Conservation (phyloP, 2,113 vertebrate genomes). For the Podocnemis expansa region DNA sequence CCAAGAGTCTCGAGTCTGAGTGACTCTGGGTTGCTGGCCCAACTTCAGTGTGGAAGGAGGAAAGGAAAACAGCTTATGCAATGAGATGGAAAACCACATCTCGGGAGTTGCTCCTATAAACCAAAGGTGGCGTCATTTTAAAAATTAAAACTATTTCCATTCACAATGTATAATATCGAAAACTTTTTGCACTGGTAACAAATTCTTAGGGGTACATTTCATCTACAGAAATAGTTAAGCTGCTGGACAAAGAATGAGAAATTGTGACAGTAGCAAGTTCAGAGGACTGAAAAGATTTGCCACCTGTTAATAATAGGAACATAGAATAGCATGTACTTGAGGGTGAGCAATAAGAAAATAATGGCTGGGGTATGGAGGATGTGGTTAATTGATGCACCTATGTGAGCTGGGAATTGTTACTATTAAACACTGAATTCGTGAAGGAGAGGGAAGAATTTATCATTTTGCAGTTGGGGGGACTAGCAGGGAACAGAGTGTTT, state of each 20-base stretch:
- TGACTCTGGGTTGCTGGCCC: slow-evolving; percentile 4
- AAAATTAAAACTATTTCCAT: background rate
- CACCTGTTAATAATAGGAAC: background rate
- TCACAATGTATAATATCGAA: background rate
- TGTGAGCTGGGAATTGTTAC: background rate
- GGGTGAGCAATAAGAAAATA: background rate
- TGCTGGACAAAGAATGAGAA: background rate
- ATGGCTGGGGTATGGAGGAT: background rate
- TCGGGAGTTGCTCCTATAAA: slow-evolving; percentile 25
- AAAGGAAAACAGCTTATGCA: slow-evolving; percentile 46
- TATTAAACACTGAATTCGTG: rapidly evolving
- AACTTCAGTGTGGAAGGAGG: slow-evolving; percentile 18
- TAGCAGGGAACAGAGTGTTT: background rate
- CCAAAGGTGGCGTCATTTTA: background rate
- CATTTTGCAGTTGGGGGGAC: rapidly evolving
- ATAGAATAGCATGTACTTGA: background rate
- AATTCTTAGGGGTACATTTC: background rate
- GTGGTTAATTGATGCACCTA: background rate
- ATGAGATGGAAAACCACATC: background rate
- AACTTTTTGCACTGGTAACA: background rate
- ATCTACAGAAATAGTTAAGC: background rate
- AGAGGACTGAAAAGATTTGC: background rate
- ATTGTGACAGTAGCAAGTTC: background rate
- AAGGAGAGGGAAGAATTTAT: background rate
- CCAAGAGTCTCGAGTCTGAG: slow-evolving; percentile 56